A percentile compares a stretch with the other conserved stretches of the same genome.
phyloP scores from a whole-genome alignment of 2,888 invertebrate species.

The Epinotia ramella region DNA sequence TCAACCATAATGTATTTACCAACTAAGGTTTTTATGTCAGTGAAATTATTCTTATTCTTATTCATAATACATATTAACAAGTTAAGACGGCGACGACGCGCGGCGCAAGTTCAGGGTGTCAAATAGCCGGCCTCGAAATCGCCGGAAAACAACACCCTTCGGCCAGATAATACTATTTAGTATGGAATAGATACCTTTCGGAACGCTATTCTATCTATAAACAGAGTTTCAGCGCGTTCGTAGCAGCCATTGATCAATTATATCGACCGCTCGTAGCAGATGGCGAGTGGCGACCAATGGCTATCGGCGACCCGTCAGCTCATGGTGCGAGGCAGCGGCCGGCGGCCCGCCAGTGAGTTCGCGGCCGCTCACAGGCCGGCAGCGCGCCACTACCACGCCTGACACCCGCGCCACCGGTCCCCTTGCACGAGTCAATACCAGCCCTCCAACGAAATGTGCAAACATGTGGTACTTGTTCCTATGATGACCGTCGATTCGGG shows the following conservation, averaged over 20 bases:
- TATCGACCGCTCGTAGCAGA: slow-evolving; percentile 39
- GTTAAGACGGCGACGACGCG: no score
- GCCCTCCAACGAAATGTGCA: slow-evolving; percentile 63
- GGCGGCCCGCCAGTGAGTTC: slow-evolving; percentile 10
- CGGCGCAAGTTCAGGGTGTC: no score
- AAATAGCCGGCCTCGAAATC: no score
- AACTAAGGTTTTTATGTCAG: no score
- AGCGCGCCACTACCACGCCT: slow-evolving; percentile 15
- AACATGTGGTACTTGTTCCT: slow-evolving; percentile 70
- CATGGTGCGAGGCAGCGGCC: slow-evolving; percentile 11
- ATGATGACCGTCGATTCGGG: slow-evolving; percentile 67
- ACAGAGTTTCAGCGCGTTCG: slow-evolving; percentile 19
- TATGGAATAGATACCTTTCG: neutral
- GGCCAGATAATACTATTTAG: no score
- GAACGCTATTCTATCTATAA: slow-evolving; percentile 17
- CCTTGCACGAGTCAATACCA: neutral
- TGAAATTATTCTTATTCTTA: no score
- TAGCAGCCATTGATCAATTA: slow-evolving; percentile 33
- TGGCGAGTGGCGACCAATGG: slow-evolving; percentile 31
- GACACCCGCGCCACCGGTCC: slow-evolving; percentile 6
- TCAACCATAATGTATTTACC: no score
- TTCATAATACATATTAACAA: no score
- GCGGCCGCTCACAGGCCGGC: slow-evolving; percentile 14
- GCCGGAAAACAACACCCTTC: no score
- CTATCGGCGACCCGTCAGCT: slow-evolving; percentile 20